Conservation (phyloP, 2,888 invertebrate species). For the Nomada ruficornis region DNA sequence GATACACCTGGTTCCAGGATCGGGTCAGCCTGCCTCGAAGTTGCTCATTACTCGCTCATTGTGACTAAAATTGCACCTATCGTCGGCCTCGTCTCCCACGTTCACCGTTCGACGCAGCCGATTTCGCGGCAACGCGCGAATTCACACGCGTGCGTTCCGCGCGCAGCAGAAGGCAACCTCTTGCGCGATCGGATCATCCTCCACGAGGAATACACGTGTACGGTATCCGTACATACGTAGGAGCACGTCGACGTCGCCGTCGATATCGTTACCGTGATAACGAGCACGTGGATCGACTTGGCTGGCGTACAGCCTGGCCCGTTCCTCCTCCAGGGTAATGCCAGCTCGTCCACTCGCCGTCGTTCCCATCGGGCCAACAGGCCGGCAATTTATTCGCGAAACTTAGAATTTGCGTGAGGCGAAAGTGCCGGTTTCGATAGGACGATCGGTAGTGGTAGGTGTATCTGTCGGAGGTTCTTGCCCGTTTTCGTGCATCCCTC, state of each 20-base stretch:
- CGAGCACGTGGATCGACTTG: conserved; percentile 71
- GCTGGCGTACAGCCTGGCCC: conserved; percentile 35
- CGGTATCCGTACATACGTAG: too few species aligned
- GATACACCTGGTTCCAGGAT: neutral
- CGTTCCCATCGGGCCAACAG: conserved; percentile 32
- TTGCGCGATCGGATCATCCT: conserved; percentile 18
- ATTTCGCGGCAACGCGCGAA: conserved; percentile 22
- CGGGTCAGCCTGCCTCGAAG: conserved; percentile 64
- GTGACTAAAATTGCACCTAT: conserved; percentile 78
- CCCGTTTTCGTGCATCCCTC: conserved; percentile 14
- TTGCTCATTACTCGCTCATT: conserved; percentile 78
- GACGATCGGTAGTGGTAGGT: conserved; percentile 23
- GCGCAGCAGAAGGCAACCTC: neutral
- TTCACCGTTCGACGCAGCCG: conserved; percentile 58
- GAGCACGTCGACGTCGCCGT: conserved; percentile 11
- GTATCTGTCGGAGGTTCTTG: conserved; percentile 14
- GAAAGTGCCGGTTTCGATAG: conserved; percentile 74
- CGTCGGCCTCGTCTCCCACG: conserved; percentile 74
- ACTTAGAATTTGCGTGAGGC: conserved; percentile 78
- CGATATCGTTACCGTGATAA: conserved; percentile 60
- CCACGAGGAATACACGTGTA: neutral
- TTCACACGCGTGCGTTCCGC: conserved; percentile 18
- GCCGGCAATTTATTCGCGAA: conserved; percentile 74
- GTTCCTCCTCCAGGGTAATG: conserved; percentile 49
- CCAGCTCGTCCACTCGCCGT: neutral